A percentile compares a stretch with the other conserved stretches of the same genome.
These are phyloP conservation scores for Neolamprologus ventralis DNA, from an alignment of 2,113 vertebrate genomes.

Conservation along the genomic window DNA sequence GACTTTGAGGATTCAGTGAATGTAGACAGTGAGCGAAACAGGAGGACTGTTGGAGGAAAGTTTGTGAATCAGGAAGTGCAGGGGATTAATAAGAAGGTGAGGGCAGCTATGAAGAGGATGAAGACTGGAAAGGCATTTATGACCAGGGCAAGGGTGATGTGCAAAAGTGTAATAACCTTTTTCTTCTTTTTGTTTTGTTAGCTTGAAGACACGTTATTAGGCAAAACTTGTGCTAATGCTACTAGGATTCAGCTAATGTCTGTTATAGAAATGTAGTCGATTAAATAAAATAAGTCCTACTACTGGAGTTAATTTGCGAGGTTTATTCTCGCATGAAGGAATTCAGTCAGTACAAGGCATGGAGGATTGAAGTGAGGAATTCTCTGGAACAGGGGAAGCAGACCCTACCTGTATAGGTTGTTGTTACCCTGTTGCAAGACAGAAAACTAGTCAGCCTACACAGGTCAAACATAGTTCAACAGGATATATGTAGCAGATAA, in stretches of 20 bases:
- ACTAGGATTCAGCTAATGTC: neutral
- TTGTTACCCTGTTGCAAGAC: neutral
- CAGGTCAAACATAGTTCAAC: neutral
- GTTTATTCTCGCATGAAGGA: neutral
- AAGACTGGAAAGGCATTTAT: neutral
- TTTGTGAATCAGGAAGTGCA: neutral
- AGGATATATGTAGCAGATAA: neutral
- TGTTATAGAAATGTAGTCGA: neutral
- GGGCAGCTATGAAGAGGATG: neutral
- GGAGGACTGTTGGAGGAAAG: neutral
- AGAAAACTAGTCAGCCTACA: neutral
- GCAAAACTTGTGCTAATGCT: neutral
- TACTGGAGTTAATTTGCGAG: neutral
- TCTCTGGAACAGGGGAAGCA: neutral
- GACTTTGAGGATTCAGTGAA: neutral
- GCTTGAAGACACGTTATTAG: neutral
- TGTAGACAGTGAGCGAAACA: neutral
- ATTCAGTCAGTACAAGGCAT: neutral
- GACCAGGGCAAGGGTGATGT: neutral
- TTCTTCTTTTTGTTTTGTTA: neutral
- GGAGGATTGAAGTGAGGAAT: neutral
- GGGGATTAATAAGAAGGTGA: neutral
- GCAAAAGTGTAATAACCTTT: neutral
- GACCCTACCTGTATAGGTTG: fast-evolving
- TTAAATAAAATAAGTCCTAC: neutral